Evolutionary conservation across 2,888 invertebrate species (phyloP).

Genomic region (Lamellibrachia columna): DNA sequence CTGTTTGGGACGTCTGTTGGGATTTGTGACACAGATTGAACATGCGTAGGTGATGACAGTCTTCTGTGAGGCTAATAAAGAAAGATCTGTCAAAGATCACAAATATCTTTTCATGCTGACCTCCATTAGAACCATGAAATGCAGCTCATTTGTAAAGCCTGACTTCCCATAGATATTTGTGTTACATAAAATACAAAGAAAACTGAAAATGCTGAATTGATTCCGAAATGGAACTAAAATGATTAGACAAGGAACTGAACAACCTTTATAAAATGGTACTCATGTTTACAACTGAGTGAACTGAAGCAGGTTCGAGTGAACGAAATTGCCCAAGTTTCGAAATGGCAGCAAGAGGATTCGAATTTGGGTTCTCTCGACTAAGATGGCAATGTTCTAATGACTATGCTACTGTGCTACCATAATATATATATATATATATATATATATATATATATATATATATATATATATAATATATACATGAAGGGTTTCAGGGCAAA

Average conservation of each 20-base stretch:
- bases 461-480: no score
- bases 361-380: no score
- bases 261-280: neutral
- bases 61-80: neutral
- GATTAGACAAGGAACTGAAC: neutral
- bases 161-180: neutral
- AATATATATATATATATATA: no score
- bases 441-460: no score
- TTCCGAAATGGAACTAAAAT: neutral
- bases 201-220: neutral
- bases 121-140: neutral
- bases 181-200: neutral
- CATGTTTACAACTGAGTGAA: no score
- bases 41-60: neutral
- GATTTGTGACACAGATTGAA: neutral
- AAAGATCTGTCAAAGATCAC: neutral
- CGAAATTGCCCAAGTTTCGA: no score
- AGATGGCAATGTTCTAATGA: no score
- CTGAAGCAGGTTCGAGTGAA: no score
- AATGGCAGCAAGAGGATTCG: no score
- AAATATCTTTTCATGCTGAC: neutral
- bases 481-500: no score
- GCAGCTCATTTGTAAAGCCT: neutral
- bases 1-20: neutral
- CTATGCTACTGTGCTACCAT: no score